Conservation (phyloP, 2,888 invertebrate genomes). For the Archips xylosteana region DNA sequence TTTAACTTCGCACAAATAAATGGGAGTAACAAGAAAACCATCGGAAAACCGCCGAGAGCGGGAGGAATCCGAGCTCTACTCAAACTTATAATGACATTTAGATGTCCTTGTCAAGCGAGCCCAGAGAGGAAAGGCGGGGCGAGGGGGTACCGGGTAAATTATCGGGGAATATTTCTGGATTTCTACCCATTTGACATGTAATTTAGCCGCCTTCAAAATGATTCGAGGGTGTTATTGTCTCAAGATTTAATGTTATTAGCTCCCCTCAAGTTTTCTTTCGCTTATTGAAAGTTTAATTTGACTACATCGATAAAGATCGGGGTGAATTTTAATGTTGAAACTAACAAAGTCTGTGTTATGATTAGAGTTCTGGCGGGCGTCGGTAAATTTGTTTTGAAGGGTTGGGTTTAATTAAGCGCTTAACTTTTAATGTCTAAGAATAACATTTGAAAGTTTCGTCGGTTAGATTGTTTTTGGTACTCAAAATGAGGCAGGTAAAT, state of each 20-base stretch:
- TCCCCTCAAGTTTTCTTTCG: constrained; percentile 53
- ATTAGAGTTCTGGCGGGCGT: constrained; percentile 13
- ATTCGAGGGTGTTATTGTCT: constrained; percentile 75
- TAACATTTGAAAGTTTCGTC: constrained; percentile 20
- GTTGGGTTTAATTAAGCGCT: constrained; percentile 22
- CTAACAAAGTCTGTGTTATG: constrained; percentile 16
- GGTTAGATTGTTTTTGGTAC: not conserved
- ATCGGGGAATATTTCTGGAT: constrained; percentile 77
- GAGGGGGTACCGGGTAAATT: constrained; percentile 52
- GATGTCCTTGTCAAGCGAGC: constrained; percentile 73
- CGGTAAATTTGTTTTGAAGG: constrained; percentile 15
- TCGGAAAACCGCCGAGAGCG: constrained; percentile 62
- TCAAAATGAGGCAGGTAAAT: not conserved
- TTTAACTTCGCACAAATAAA: constrained; percentile 40
- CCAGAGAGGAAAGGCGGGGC: constrained; percentile 32
- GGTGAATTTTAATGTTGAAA: constrained; percentile 11
- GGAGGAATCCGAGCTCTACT: constrained; percentile 67
- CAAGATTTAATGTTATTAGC: constrained; percentile 71
- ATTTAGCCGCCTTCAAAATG: constrained; percentile 69
- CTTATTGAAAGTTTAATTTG: constrained; percentile 66
- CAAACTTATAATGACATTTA: constrained; percentile 84
- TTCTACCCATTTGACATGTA: constrained; percentile 78
- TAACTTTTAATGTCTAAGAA: constrained; percentile 5
- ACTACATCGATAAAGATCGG: constrained; percentile 50
- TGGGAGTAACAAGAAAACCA: constrained; percentile 58